Evolutionary conservation across 2,888 invertebrate genomes (phyloP), one percentile per base, ranked within the genome.

Genomic region (Nymphalis c-album): DNA sequence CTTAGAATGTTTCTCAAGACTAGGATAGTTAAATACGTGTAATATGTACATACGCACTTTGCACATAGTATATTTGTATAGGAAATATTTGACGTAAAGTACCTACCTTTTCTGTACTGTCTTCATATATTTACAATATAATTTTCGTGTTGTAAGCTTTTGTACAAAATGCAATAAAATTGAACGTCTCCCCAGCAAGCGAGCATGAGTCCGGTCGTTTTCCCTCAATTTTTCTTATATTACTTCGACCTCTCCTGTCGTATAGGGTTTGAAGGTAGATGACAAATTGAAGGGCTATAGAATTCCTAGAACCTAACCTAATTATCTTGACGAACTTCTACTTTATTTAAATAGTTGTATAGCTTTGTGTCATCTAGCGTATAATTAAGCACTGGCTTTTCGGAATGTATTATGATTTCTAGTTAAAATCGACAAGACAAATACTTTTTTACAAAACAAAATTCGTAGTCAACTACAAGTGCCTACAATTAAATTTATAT

Each of bases 151-250:
- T 45, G 65, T 60, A 46, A 67, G 67, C 59, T 68, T 62, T 58
- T 64, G 61, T 62, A 16, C 58, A 59, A 68, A 70, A 70, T 70
- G 67, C 61, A 68, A 70, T 70, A 67, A 68, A 70, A 68, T 64
- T 26, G 62, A 61, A 59, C 61, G 68, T 68, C 68, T 58, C 51
- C 58, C 61, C 64, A 59, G 70, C 61, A 45, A 61, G 40, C 40
- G 62, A 70, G 70, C 59, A 60, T 60, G 64, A 59, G 68, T 64
- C 70, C 53, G 59, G 62, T 68, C 68, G 59, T 62, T 68, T 65
- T 63, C 65, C 65, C 57, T 55, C 65, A 46, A 71, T 60, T 68
- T 68, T 65, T 65, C 68, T 68, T 57, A 65, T 60, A 60, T 68
- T 63, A 62, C 62, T 60, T 60, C 60, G 63, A 53, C 60, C 59